Percentiles rank a stretch among this genome's conserved stretches.
Conservation (phyloP, 2,113 vertebrate species). For the Corythoichthys haematopterus region DNA sequence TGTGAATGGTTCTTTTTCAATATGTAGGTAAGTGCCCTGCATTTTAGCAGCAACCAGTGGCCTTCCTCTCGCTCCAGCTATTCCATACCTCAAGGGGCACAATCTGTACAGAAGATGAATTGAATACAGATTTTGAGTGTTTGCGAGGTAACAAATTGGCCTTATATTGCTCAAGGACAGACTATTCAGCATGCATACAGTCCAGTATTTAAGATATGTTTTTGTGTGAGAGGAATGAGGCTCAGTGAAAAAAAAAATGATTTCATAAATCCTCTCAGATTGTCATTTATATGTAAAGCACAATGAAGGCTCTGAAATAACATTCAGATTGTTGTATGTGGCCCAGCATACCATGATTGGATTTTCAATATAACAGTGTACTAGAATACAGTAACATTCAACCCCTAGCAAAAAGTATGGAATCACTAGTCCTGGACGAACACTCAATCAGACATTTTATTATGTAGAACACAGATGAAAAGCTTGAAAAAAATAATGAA, state of each 20-base stretch:
- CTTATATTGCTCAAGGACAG: conserved; percentile 6
- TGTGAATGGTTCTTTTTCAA: not conserved
- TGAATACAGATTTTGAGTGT: not conserved
- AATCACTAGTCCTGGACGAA: too few relatives aligned
- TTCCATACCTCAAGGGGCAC: not conserved
- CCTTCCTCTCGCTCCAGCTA: not conserved
- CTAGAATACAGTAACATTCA: too few relatives aligned
- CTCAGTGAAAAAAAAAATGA: not conserved
- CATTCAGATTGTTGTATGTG: not conserved
- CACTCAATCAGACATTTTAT: too few relatives aligned
- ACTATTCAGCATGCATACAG: conserved; percentile 10
- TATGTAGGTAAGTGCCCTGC: not conserved
- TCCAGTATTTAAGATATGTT: conserved; percentile 2
- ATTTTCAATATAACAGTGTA: not conserved
- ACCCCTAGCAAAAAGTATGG: too few relatives aligned
- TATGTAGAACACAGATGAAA: too few relatives aligned
- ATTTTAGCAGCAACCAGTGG: not conserved
- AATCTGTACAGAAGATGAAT: not conserved
- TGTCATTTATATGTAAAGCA: not conserved
- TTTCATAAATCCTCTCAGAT: not conserved
- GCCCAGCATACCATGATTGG: not conserved
- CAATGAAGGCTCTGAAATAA: not conserved
- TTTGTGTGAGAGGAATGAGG: conserved; percentile 3
- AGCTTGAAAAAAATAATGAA: too few relatives aligned
- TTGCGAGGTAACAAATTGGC: not conserved